A percentile compares a stretch with the other conserved stretches of the same genome.
Evolutionary conservation across 2,888 invertebrate genomes (phyloP).

Genomic region (Oscheius myriophilus): DNA sequence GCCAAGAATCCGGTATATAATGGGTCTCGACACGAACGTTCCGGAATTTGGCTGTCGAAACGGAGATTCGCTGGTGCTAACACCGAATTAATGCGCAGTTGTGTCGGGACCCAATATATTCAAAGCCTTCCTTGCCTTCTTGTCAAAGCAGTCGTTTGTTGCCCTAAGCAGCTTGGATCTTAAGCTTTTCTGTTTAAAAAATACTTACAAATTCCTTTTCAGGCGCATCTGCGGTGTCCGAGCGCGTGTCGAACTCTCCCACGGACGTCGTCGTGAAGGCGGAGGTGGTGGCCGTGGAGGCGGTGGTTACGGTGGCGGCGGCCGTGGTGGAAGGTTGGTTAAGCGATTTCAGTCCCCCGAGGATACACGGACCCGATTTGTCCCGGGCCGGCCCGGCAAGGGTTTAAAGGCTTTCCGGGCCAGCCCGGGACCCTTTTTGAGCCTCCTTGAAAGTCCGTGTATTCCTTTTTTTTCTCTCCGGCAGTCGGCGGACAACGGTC

Average conservation of each 20-base stretch:
- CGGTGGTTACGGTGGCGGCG: conserved; percentile 39
- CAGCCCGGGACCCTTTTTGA: not conserved
- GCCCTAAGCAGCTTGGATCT: no score
- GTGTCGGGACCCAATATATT: no score
- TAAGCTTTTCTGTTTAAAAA: not conserved
- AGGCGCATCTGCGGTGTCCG: conserved; percentile 73
- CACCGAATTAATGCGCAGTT: no score
- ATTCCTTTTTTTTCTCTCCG: not conserved
- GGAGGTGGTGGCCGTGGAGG: conserved; percentile 61
- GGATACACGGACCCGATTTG: no score
- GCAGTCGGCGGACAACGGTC: conserved; percentile 15
- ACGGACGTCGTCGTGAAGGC: conserved; percentile 71
- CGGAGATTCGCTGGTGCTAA: no score
- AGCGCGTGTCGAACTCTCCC: conserved; percentile 72
- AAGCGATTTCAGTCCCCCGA: not conserved
- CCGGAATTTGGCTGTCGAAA: no score
- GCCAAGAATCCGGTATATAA: no score
- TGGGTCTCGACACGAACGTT: no score
- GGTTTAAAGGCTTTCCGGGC: no score
- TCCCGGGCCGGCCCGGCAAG: no score
- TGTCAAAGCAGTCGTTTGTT: no score
- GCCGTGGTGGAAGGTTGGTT: conserved; percentile 37
- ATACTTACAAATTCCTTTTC: conserved; percentile 33
- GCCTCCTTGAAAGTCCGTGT: not conserved
- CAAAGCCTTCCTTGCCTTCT: no score